Evolutionary conservation across 2,113 vertebrate species (phyloP).

Genomic region (Clarias batrachus): DNA sequence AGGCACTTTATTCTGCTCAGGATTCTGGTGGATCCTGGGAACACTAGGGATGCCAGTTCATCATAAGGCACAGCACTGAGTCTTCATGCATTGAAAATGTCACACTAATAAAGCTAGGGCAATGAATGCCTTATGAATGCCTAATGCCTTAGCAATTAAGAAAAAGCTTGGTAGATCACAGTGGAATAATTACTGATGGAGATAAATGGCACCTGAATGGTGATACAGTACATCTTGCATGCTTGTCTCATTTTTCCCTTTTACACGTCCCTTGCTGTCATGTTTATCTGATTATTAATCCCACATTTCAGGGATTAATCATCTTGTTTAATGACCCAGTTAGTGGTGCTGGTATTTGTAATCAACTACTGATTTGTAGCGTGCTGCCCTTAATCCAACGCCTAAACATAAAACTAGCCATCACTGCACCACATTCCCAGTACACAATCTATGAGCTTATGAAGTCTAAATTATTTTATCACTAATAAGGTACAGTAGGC

Average conservation of each 20-base stretch:
- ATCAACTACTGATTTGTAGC: background rate
- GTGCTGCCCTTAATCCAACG: background rate
- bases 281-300: background rate
- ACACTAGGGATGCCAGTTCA: background rate
- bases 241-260: background rate
- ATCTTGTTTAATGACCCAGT: background rate
- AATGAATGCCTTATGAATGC: no score
- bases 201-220: background rate
- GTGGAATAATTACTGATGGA: background rate
- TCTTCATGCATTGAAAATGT: background rate
- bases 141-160: background rate
- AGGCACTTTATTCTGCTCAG: background rate
- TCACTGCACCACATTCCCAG: background rate
- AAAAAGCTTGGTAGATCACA: background rate
- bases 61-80: background rate
- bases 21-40: background rate
- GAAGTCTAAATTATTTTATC: background rate
- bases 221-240: background rate
- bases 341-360: background rate
- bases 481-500: background rate
- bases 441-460: background rate
- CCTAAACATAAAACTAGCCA: background rate
- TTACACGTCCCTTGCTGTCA: background rate
- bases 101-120: background rate
- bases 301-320: no score